Evolutionary conservation across 2,888 invertebrate species (phyloP).

Genomic region (Platerodrilus igneus): DNA sequence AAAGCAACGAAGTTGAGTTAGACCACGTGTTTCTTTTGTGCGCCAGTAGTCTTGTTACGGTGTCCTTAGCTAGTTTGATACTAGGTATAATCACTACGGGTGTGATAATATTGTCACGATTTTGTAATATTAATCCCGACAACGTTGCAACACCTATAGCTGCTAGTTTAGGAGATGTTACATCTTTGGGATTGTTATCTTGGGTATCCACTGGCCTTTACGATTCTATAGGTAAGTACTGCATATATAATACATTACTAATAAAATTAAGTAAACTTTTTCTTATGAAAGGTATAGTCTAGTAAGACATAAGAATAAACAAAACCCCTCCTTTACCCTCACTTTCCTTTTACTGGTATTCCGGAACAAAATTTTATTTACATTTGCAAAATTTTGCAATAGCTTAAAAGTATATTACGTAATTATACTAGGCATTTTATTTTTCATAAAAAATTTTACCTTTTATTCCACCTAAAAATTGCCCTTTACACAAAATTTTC

Average conservation of each 20-base stretch:
- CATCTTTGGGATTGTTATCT: conserved; percentile 60
- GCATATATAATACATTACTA: not conserved
- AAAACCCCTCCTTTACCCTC: too few species aligned
- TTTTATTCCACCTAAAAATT: too few species aligned
- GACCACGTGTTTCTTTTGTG: conserved; percentile 67
- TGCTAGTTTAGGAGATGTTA: conserved; percentile 74
- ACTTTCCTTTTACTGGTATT: too few species aligned
- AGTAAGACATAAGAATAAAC: not conserved
- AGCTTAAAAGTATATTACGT: too few species aligned
- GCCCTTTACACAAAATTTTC: too few species aligned
- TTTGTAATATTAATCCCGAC: conserved; percentile 70
- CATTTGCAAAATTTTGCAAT: too few species aligned
- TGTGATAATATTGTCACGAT: conserved; percentile 65
- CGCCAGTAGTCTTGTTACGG: conserved; percentile 71
- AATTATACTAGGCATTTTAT: too few species aligned
- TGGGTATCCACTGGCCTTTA: conserved; percentile 57
- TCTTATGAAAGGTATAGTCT: not conserved
- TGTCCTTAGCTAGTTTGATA: conserved; percentile 69
- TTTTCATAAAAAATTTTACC: too few species aligned
- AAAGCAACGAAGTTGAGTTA: conserved; percentile 58
- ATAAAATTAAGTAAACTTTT: not conserved
- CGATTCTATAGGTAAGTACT: conserved; percentile 52
- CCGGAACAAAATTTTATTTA: too few species aligned
- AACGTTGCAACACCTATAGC: conserved; percentile 78
- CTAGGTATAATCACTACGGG: conserved; percentile 67